Evolutionary conservation across 2,888 invertebrate species (phyloP).

Genomic region (Drosophila neonasuta): DNA sequence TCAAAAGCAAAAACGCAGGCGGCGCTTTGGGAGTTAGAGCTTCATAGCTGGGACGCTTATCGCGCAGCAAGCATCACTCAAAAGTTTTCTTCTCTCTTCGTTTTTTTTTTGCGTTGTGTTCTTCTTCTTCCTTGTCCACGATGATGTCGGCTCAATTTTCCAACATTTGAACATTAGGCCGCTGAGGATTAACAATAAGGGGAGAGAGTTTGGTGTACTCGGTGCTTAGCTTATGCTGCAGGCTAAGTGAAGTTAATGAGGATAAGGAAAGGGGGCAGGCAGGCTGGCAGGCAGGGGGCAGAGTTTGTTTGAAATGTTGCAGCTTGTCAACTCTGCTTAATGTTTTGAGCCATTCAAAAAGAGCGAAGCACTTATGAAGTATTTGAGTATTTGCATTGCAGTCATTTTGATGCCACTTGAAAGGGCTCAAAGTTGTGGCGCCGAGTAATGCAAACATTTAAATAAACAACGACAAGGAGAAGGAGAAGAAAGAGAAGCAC

Average conservation of each 20-base stretch:
- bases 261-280: neutral
- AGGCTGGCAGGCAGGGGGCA: too few species aligned
- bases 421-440: constrained; percentile 35
- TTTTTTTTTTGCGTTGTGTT: constrained; percentile 18
- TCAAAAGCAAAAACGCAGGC: constrained; percentile 49
- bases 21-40: constrained; percentile 49
- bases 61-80: constrained; percentile 74
- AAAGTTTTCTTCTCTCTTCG: constrained; percentile 59
- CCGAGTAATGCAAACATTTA: constrained; percentile 19
- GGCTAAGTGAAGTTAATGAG: constrained; percentile 68
- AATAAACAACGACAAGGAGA: constrained; percentile 2
- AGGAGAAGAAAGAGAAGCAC: constrained; percentile 16
- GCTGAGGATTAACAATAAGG: constrained; percentile 74
- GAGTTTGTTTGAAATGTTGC: constrained; percentile 33
- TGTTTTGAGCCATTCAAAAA: constrained; percentile 32
- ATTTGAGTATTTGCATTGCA: constrained; percentile 41
- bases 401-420: constrained; percentile 42
- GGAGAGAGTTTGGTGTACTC: neutral
- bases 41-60: constrained; percentile 64
- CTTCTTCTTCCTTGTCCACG: constrained; percentile 14
- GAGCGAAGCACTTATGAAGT: constrained; percentile 29
- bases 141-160: constrained; percentile 77
- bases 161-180: constrained; percentile 80
- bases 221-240: constrained; percentile 42
- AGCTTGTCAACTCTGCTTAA: constrained; percentile 54